phyloP scores from a whole-genome alignment of 2,797 vertebrate species.

The Liparis tanakae region DNA sequence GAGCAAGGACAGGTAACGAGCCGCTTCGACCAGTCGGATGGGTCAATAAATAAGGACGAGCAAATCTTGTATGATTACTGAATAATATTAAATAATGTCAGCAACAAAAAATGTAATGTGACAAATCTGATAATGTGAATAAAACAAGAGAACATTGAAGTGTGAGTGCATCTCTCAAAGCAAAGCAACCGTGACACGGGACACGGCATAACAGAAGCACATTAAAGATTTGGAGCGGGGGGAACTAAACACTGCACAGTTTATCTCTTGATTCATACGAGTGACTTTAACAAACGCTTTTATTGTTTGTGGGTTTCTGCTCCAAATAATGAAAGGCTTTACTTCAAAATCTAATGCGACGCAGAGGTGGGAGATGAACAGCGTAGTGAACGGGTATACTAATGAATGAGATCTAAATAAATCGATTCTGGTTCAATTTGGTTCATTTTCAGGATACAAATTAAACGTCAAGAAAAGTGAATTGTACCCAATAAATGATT shows the following conservation, averaged over 20 bases:
- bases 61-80: neutral
- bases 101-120: neutral
- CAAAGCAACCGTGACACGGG: neutral
- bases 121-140: neutral
- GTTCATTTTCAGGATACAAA: neutral
- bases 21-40: neutral
- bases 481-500: too few species aligned
- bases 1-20: neutral
- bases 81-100: neutral
- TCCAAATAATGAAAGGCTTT: neutral
- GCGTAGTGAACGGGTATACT: neutral
- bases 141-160: neutral
- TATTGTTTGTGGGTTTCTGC: neutral
- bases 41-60: neutral
- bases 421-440: neutral
- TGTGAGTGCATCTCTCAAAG: neutral
- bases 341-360: neutral
- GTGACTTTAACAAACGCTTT: neutral
- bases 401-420: neutral
- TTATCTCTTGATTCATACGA: neutral
- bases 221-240: neutral
- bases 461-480: too few species aligned
- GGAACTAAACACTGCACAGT: neutral
- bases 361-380: neutral
- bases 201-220: conserved; percentile 2